Evolutionary conservation across 2,888 invertebrate genomes (phyloP).

Genomic region (Rhimphoctona megacephalus): DNA sequence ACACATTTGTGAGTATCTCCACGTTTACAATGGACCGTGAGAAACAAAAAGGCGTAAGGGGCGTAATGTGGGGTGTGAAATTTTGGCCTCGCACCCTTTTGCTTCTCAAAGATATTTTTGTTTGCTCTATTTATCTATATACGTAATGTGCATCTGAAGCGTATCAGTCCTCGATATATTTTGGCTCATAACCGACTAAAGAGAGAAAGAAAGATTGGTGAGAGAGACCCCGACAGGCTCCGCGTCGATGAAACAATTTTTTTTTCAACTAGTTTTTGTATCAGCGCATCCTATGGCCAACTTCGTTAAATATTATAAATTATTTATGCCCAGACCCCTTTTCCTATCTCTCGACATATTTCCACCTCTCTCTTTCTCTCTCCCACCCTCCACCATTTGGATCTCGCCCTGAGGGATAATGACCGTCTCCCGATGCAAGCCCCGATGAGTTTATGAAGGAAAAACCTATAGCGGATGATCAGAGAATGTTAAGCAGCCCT

Average conservation of each 20-base stretch:
- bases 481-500: constrained; percentile 16
- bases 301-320: constrained; percentile 67
- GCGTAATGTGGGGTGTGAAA: neutral
- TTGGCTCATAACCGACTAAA: constrained; percentile 43
- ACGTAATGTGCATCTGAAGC: neutral
- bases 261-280: constrained; percentile 35
- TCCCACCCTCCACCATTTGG: neutral
- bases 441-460: constrained; percentile 24
- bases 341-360: too few relatives aligned
- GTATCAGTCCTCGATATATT: constrained; percentile 50
- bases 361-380: too few relatives aligned
- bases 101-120: neutral
- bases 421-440: constrained; percentile 32
- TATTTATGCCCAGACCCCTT: constrained; percentile 58
- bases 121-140: neutral
- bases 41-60: constrained; percentile 17
- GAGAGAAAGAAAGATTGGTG: neutral
- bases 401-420: constrained; percentile 40
- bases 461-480: constrained; percentile 21
- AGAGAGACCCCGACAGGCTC: constrained; percentile 4
- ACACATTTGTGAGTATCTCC: constrained; percentile 18
- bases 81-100: constrained; percentile 9
- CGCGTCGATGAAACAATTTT: constrained; percentile 46
- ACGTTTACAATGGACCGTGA: neutral
- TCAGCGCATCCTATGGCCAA: constrained; percentile 19